Evolutionary conservation across 1,140 invertebrate genomes (phyloP).

Genomic region (Eriocheir sinensis): DNA sequence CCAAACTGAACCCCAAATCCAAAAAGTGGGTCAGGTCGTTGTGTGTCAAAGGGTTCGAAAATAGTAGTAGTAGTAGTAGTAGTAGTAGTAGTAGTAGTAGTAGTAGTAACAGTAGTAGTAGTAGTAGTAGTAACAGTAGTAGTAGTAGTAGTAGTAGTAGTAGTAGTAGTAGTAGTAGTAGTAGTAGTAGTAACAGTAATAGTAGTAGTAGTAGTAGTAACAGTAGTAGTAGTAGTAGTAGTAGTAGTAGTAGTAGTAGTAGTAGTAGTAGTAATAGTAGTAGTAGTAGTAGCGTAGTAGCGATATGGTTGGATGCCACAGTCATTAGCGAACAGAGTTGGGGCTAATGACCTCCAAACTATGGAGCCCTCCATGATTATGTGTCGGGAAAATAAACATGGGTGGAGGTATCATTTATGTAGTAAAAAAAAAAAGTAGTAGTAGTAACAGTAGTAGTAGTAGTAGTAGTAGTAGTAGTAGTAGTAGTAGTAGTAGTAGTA

Average conservation of each 20-base stretch:
- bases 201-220: background rate
- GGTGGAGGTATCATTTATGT: too few species aligned
- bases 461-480: background rate
- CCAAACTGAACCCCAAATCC: background rate
- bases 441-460: background rate
- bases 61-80: background rate
- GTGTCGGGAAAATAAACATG: too few species aligned
- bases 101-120: background rate
- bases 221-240: background rate
- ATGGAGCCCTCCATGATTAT: too few species aligned
- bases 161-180: background rate
- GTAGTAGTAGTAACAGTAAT: background rate
- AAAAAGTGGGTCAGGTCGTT: background rate
- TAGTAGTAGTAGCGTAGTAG: background rate
- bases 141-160: background rate
- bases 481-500: conserved; percentile 8
- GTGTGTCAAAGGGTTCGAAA: background rate
- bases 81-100: background rate
- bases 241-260: conserved; percentile 7
- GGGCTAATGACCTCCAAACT: too few species aligned
- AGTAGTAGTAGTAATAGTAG: background rate
- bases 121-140: background rate
- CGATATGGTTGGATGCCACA: too few species aligned
- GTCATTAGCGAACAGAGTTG: too few species aligned
- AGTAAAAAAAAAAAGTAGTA: background rate